Evolutionary conservation across 2,113 vertebrate genomes (phyloP), one percentile per base, ranked within the genome.

Genomic region (Cochlearius cochlearius): DNA sequence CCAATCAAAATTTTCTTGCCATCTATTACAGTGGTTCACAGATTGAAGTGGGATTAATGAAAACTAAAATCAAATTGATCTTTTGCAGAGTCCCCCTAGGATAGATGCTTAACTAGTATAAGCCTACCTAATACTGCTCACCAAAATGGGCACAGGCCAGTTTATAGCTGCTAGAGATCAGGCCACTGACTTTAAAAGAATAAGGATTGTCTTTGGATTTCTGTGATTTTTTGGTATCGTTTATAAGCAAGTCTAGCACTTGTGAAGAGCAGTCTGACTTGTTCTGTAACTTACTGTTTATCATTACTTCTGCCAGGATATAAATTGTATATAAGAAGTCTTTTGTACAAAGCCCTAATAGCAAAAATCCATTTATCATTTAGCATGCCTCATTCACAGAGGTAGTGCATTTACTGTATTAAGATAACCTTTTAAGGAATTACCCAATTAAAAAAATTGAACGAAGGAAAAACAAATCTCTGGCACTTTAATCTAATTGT

Each of bases 391-490:
- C 92, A 45, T 83, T 92, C 92, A 94, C 11, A 81, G 73, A 97
- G 67, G 90, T 78, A 97, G 45, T 96, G 92, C 98, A 98, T 96
- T 98, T 98, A 96, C 89, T 82, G 50, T 97, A 98, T 98, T 98
- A 98, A 97, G 94, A 96, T 85, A 86, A 63, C 82, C 94, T 97
- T 98, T 97, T 96, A 97, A 97, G 83, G 73, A 94, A 98, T 95
- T 91, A 97, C 86, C 95, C 95, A 97, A 96, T 98, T 96, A 73
- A 96, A 98, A 96, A 96, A 95, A 95, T 81, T 94, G 96, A 97
- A 95, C 90, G 88, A 96, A 96, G 77, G 69, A 91, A 87, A 98
- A 97, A 96, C 91, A 97, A 97, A 97, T 97, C 96, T 94, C 83
- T 75, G 77, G 85, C 94, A 97, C 93, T 98, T 98, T 77, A 97